Evolutionary conservation across 2,888 invertebrate genomes (phyloP).

Genomic region (Abscondita cerata): DNA sequence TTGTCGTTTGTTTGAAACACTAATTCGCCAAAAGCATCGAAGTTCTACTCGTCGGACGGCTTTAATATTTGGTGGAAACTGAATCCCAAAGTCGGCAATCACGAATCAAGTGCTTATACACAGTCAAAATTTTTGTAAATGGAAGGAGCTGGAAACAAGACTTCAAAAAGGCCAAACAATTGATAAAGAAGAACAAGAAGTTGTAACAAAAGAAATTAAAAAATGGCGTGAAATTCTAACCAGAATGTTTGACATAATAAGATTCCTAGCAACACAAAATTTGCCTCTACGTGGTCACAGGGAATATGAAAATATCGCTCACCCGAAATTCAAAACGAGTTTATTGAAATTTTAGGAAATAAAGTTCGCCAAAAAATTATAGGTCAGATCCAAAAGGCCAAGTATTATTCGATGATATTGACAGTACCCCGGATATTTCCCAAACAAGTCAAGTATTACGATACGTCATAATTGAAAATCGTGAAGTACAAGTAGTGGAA

Average conservation of each 20-base stretch:
- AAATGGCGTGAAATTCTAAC: constrained; percentile 31
- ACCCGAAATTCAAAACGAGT: constrained; percentile 26
- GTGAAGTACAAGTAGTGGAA: constrained; percentile 38
- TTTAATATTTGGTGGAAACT: no score
- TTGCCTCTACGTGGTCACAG: constrained; percentile 26
- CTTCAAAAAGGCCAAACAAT: constrained; percentile 18
- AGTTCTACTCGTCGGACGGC: no score
- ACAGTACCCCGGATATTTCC: constrained; percentile 27
- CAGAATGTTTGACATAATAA: constrained; percentile 19
- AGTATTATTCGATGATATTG: constrained; percentile 21
- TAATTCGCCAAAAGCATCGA: no score
- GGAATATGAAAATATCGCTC: constrained; percentile 24
- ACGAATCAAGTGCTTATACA: no score
- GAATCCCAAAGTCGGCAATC: no score
- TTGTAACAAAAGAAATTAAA: constrained; percentile 22
- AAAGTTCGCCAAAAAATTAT: constrained; percentile 15
- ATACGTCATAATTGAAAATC: constrained; percentile 37
- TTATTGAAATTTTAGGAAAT: constrained; percentile 18
- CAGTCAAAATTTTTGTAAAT: neutral
- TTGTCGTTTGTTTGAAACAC: neutral
- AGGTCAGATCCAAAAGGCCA: constrained; percentile 10
- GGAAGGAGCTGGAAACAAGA: neutral
- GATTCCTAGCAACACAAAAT: constrained; percentile 29
- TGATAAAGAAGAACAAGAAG: constrained; percentile 33
- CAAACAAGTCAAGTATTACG: constrained; percentile 40